Conservation (phyloP, 2,797 vertebrate genomes). For the Chanos chanos region DNA sequence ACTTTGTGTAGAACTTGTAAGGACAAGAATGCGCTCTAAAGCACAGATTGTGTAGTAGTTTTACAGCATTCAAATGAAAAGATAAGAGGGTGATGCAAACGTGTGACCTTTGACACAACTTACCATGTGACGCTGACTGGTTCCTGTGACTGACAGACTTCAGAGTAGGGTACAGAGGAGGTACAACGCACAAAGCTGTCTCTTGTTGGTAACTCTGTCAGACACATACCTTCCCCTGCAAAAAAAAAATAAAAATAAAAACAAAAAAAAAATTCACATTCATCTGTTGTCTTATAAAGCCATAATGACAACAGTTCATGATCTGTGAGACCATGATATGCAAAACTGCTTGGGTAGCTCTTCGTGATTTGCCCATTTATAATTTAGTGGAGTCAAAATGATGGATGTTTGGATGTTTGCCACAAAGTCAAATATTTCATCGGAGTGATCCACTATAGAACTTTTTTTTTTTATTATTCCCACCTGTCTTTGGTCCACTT, state of each 20-base stretch:
- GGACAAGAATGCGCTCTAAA: neutral
- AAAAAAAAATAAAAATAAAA: neutral
- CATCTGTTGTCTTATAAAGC: too few relatives aligned
- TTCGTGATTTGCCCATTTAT: too few relatives aligned
- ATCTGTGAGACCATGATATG: too few relatives aligned
- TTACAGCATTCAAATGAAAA: neutral
- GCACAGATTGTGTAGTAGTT: neutral
- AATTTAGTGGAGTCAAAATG: neutral
- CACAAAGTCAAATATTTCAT: too few relatives aligned
- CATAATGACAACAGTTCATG: too few relatives aligned
- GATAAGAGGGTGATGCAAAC: neutral
- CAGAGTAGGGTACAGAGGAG: slow-evolving; percentile 14
- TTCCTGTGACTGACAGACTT: slow-evolving; percentile 16
- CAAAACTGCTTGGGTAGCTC: too few relatives aligned
- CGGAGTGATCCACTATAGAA: too few relatives aligned
- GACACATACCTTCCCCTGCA: slow-evolving; percentile 32
- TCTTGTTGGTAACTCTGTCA: slow-evolving; percentile 1
- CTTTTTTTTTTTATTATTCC: too few relatives aligned
- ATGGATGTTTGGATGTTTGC: too few relatives aligned
- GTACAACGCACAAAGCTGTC: slow-evolving; percentile 32
- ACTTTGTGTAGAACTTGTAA: neutral
- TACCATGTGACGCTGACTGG: slow-evolving; percentile 38
- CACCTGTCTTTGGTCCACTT: slow-evolving; percentile 17
- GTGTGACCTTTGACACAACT: neutral
- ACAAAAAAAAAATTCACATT: neutral